A percentile compares a stretch with the other conserved stretches of the same genome.
phyloP scores from a whole-genome alignment of 2,888 invertebrate genomes.

The Drosophila hamatofila region DNA sequence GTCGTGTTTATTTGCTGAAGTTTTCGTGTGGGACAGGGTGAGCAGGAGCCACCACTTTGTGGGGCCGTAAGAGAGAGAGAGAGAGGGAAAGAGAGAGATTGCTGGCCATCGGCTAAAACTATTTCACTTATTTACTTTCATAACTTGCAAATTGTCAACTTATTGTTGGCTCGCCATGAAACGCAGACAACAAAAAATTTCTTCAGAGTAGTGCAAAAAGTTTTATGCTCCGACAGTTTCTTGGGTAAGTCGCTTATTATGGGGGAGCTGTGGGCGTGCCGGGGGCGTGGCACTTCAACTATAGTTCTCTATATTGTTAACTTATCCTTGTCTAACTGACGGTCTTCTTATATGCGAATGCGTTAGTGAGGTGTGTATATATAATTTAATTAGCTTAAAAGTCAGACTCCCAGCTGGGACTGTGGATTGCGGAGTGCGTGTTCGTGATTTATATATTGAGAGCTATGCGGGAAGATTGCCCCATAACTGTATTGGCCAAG shows the following conservation, averaged over 20 bases:
- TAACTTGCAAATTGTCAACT: constrained; percentile 81
- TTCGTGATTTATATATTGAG: constrained; percentile 71
- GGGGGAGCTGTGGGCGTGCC: constrained; percentile 22
- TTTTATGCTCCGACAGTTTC: constrained; percentile 48
- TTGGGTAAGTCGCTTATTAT: constrained; percentile 70
- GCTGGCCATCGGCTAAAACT: constrained; percentile 63
- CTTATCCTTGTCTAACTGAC: background rate
- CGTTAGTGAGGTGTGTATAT: constrained; percentile 61
- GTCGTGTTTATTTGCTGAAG: constrained; percentile 77
- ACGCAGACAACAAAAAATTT: constrained; percentile 46
- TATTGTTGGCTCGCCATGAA: constrained; percentile 68
- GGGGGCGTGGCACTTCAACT: constrained; percentile 28
- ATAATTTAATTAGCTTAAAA: constrained; percentile 80
- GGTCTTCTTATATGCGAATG: constrained; percentile 23
- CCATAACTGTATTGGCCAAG: constrained; percentile 40
- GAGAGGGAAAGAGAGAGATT: constrained; percentile 32
- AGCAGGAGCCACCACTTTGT: too few relatives aligned
- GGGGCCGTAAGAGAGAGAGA: background rate
- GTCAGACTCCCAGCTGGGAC: constrained; percentile 37
- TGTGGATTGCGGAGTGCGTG: constrained; percentile 36
- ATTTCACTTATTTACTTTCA: constrained; percentile 82
- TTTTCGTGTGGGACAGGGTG: constrained; percentile 35
- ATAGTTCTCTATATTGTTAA: constrained; percentile 18
- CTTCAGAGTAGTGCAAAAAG: constrained; percentile 47
- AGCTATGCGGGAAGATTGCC: constrained; percentile 27